phyloP scores from a whole-genome alignment of 2,888 invertebrate species.

The Boloria euphrosyne region DNA sequence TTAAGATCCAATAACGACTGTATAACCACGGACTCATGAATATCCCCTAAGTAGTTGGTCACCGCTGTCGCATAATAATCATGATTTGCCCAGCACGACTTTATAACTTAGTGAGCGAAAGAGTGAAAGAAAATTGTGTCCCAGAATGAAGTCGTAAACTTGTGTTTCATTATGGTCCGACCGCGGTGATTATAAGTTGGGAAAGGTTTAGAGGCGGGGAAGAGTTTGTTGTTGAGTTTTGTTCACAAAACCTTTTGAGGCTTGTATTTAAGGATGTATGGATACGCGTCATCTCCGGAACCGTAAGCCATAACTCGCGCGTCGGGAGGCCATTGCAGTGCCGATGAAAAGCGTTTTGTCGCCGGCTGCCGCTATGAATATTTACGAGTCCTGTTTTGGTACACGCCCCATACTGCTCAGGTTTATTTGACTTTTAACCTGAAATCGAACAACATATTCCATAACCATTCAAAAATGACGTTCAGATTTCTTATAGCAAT shows the following conservation, averaged over 20 bases:
- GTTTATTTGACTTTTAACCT: conserved; percentile 43
- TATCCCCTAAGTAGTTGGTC: conserved; percentile 57
- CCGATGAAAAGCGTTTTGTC: conserved; percentile 70
- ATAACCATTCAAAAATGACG: conserved; percentile 44
- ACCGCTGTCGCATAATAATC: conserved; percentile 61
- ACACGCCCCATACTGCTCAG: conserved; percentile 55
- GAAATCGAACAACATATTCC: conserved; percentile 45
- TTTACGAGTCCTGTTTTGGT: conserved; percentile 60
- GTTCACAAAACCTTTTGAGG: conserved; percentile 23
- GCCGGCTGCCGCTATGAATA: conserved; percentile 69
- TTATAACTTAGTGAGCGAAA: conserved; percentile 66
- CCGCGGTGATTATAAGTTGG: conserved; percentile 29
- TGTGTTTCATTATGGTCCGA: conserved; percentile 35
- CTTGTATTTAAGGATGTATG: conserved; percentile 33
- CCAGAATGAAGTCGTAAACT: conserved; percentile 58
- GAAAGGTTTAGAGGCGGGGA: conserved; percentile 22
- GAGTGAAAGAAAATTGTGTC: conserved; percentile 67
- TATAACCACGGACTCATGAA: conserved; percentile 52
- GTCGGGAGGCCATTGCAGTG: conserved; percentile 64
- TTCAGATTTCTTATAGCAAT: conserved; percentile 34
- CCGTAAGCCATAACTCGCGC: conserved; percentile 64
- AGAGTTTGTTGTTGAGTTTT: conserved; percentile 22
- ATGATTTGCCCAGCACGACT: conserved; percentile 70
- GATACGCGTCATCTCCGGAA: conserved; percentile 51
- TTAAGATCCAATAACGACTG: conserved; percentile 45